Conservation (phyloP, 2,797 vertebrate genomes). For the Philypnodon macrostomus region DNA sequence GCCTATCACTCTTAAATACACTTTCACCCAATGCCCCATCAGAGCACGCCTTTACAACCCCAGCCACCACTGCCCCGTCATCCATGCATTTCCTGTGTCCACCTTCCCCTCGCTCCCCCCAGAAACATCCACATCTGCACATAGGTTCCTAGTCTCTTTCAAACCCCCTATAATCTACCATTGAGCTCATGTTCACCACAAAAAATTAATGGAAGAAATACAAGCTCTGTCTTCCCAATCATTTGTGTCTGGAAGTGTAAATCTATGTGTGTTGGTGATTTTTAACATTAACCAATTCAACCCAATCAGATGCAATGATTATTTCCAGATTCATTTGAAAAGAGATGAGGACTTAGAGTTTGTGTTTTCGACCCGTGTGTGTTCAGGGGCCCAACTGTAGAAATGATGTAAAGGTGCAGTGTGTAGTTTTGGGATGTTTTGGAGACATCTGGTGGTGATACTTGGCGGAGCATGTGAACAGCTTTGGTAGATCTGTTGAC, state of each 20-base stretch:
- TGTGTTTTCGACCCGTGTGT: constrained; percentile 58
- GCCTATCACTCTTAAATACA: constrained; percentile 33
- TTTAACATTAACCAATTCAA: constrained; percentile 53
- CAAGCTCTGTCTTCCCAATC: constrained; percentile 41
- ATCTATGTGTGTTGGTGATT: constrained; percentile 22
- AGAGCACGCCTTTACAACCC: constrained; percentile 66
- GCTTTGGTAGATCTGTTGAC: neutral
- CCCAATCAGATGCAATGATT: constrained; percentile 8
- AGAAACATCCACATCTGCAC: constrained; percentile 79
- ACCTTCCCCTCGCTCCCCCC: constrained; percentile 57
- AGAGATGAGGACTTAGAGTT: constrained; percentile 55
- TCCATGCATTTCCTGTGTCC: constrained; percentile 45
- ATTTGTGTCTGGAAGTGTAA: constrained; percentile 44
- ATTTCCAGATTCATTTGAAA: constrained; percentile 34
- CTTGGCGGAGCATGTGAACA: neutral
- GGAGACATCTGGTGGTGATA: neutral
- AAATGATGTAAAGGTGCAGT: neutral
- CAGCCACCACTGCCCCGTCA: constrained; percentile 44
- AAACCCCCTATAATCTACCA: constrained; percentile 29
- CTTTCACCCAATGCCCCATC: constrained; percentile 55
- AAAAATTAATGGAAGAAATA: constrained; percentile 36
- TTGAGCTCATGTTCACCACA: constrained; percentile 63
- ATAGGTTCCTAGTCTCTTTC: constrained; percentile 58
- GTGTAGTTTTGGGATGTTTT: neutral
- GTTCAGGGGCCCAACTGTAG: constrained; percentile 61